Base-by-base conservation (phyloP, 2,797 vertebrate species). In the Lemur catta region DNA sequence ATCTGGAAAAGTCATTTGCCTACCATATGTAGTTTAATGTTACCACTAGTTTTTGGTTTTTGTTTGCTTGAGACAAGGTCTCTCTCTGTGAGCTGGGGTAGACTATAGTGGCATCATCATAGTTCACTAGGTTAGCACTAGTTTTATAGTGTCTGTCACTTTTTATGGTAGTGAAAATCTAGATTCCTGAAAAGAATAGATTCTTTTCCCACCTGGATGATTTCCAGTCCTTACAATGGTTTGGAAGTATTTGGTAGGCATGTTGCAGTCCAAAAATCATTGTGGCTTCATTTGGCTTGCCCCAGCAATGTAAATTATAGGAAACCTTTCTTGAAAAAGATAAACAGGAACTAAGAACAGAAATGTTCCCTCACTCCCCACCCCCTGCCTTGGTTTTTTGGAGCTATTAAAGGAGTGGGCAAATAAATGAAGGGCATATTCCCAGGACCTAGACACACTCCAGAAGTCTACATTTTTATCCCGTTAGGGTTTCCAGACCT, bases 101-200 rank as follows among this genome's bases (percentile, higher is more conserved):
- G 33, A n/a, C 48, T 35, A 10, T 35, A 7, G 48, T 35, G 75
- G 33, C 12, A 24, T 7, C 48, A 35, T 22, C 28, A 17, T 22
- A 52, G 75, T 52, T n/a, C 48, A 67, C 48, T 67, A 67, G 72
- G 22, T 59, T 26, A 59, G 38, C 41, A 30, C 20, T 52, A 22
- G n/a, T 74, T 95, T 71, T 89, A 59, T 59, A 92, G 65, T 81
- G 26, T 84, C 50, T 12, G 75, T 61, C 61, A 46, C 55, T 38
- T 86, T 75, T 82, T 61, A 28, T 69, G 30, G 67, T 43, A 72
- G 38, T 86, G 17, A 85, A 91, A 79, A 35, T 88, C 57, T 91
- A 59, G 52, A 92, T 93, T 97, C 87, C 81, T 97, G 79, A 96
- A 97, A 97, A 92, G 93, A 97, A 96, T 76, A 84, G 65, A 81